Evolutionary conservation across 2,797 vertebrate genomes (phyloP).

Genomic region (Microctenopoma stevenorrisi): DNA sequence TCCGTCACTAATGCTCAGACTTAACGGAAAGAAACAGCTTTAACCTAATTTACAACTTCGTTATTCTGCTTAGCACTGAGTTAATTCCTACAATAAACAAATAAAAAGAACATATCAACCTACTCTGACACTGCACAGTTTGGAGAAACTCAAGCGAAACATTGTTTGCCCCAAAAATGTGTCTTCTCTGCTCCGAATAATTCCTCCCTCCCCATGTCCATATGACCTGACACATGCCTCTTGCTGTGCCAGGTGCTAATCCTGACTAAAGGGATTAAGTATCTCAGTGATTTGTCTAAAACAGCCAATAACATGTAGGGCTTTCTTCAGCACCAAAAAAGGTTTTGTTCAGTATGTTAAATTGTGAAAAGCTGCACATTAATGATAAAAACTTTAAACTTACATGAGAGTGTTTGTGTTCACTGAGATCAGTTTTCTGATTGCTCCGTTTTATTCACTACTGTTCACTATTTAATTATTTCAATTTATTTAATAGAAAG

Average conservation of each 20-base stretch:
- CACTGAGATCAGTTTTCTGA: too few species aligned
- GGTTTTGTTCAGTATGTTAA: neutral
- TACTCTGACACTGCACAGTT: conserved; percentile 70
- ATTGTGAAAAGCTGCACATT: neutral
- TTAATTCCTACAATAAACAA: neutral
- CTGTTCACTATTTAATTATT: too few species aligned
- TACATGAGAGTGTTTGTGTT: too few species aligned
- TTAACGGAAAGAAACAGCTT: neutral
- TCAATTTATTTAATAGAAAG: too few species aligned
- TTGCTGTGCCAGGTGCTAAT: conserved; percentile 73
- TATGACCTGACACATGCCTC: conserved; percentile 61
- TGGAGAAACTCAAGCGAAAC: conserved; percentile 71
- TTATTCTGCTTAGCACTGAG: neutral
- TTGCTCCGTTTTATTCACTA: too few species aligned
- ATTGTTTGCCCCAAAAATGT: conserved; percentile 51
- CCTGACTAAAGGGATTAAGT: conserved; percentile 77
- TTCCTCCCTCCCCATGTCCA: conserved; percentile 58
- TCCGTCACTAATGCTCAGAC: conserved; percentile 12
- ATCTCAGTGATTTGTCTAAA: conserved; percentile 41
- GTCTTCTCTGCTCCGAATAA: conserved; percentile 31
- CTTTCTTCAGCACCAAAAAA: neutral
- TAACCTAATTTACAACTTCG: neutral
- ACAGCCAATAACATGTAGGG: conserved; percentile 6
- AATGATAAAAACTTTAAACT: neutral
- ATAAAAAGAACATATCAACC: conserved; percentile 33